Base-by-base conservation (phyloP, 2,888 invertebrate genomes). In the Plagodis pulveraria region DNA sequence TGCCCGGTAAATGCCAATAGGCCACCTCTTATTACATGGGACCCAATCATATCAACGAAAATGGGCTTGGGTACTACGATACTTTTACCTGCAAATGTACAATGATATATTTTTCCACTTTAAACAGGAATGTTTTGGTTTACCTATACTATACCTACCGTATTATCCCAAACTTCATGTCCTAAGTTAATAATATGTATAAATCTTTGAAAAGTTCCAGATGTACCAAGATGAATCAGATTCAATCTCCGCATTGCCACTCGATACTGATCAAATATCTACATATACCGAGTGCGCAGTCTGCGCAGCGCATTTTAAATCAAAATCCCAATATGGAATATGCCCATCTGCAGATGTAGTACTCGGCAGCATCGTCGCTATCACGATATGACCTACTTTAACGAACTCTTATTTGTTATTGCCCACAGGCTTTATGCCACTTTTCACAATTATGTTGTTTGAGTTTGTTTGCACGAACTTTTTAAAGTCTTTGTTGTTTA, bases 351-450 rank as follows among this genome's bases (percentile, higher is more conserved):
- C 6, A 46, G 8, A 10, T 12, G 12, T 44, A 55, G 33, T 38
- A 10, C 35, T 51, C 38, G 35, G 38, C 44, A 38, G 38, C 45
- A 43, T 43, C 50, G 42, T 46, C 41, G 32, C 9, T 55, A 59
- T 54, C 58, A 9, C 49, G 35, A 9, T 40, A 50, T 50, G 56
- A 59, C 63, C 66, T 45, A 62, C 62, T 59, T 66, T 44, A 36
- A 38, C 22, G 33, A 48, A 59, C 56, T 58, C 57, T 45, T 57
- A 57, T 62, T 51, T 56, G 49, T 49, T 61, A 56, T 55, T 52
- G 45, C 56, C 43, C 43, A 46, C 47, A 34, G 43, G 51, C 45
- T 43, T 34, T 10, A 41, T 40, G 9, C 5, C 32, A 40, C 46
- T n/a, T n/a, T n/a, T n/a, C n/a, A n/a, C n/a, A n/a, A n/a, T n/a